Evolutionary conservation across 2,797 vertebrate genomes (phyloP).

Genomic region (Lagocephalus sceleratus): DNA sequence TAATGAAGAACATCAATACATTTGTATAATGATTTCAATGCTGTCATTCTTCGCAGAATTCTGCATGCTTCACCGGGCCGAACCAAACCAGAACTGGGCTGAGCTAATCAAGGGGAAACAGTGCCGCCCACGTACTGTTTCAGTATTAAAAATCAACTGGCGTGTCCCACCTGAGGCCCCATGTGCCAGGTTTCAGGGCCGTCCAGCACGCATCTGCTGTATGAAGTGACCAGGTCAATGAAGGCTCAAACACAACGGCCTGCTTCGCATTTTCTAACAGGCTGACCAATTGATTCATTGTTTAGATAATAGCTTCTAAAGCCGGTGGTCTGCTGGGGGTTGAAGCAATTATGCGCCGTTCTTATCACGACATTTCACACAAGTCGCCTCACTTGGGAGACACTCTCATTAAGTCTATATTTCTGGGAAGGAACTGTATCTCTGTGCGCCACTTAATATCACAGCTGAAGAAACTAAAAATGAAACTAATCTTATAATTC

Average conservation of each 20-base stretch:
- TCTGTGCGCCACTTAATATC: not conserved
- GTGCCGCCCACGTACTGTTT: not conserved
- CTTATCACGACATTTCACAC: too few species aligned
- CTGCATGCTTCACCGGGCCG: slow-evolving; percentile 9
- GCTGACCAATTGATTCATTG: too few species aligned
- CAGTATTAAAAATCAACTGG: not conserved
- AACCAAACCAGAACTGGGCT: slow-evolving; percentile 14
- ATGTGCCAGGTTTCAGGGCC: too few species aligned
- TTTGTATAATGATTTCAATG: not conserved
- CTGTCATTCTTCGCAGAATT: slow-evolving; percentile 17
- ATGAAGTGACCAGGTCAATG: too few species aligned
- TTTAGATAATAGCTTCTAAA: too few species aligned
- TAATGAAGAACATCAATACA: not conserved
- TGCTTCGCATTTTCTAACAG: too few species aligned
- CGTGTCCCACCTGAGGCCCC: not conserved
- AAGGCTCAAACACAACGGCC: too few species aligned
- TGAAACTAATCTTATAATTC: slow-evolving; percentile 18
- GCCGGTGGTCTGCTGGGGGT: too few species aligned
- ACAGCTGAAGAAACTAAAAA: slow-evolving; percentile 6
- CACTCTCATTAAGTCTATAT: too few species aligned
- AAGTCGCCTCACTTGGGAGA: too few species aligned
- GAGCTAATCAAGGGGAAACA: slow-evolving; percentile 1
- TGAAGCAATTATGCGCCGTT: too few species aligned
- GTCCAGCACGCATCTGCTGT: too few species aligned
- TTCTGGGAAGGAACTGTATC: not conserved